Conservation (phyloP, 2,113 vertebrate species). For the Gymnarchus niloticus region DNA sequence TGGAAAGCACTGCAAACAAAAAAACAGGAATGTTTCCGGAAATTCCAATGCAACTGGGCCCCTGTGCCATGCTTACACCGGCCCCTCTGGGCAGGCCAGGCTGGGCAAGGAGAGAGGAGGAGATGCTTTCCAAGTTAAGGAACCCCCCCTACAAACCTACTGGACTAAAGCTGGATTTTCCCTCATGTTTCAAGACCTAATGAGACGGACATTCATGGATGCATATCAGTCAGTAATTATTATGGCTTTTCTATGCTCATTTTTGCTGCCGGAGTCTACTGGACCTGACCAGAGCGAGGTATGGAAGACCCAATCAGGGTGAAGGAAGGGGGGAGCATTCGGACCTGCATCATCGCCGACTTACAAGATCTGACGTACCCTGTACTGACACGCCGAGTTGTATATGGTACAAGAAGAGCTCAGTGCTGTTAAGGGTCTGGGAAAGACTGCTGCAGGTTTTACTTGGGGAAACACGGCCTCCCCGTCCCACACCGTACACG, state of each 20-base stretch:
- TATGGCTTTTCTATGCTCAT: not conserved
- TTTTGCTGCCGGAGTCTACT: not conserved
- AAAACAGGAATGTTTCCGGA: constrained; percentile 21
- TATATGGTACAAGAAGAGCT: not conserved
- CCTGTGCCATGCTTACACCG: not conserved
- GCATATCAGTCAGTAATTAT: not conserved
- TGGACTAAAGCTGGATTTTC: not conserved
- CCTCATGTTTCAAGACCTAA: not conserved
- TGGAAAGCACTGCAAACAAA: not conserved
- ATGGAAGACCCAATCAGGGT: not conserved
- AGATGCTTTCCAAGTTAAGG: not conserved
- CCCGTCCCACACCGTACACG: not conserved
- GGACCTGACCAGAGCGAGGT: not conserved
- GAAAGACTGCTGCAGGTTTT: not conserved
- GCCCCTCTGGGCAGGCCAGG: not conserved
- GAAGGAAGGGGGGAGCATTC: not conserved
- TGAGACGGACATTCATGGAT: not conserved
- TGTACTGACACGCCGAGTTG: not conserved
- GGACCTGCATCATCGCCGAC: not conserved
- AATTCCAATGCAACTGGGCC: not conserved
- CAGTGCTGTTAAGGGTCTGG: not conserved
- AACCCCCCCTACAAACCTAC: not conserved
- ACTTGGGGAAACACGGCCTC: not conserved
- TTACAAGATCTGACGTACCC: too few relatives aligned
- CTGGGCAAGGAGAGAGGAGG: not conserved